A percentile compares a stretch with the other conserved stretches of the same genome.
phyloP scores from a whole-genome alignment of 2,888 invertebrate genomes.

The Dexiosoma caninum region DNA sequence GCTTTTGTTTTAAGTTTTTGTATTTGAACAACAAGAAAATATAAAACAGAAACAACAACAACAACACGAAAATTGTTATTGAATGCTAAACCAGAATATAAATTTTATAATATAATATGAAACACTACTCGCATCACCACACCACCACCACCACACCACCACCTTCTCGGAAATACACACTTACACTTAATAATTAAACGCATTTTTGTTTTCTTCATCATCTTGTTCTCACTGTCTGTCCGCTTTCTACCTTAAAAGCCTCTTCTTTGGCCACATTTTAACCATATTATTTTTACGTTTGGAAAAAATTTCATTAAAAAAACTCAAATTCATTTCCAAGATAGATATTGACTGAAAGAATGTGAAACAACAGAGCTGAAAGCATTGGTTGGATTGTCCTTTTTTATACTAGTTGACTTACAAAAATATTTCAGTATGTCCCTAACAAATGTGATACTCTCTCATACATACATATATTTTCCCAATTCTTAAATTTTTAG shows the following conservation, averaged over 20 bases:
- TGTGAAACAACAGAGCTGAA: no score
- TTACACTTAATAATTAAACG: slow-evolving; percentile 64
- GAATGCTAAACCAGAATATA: slow-evolving; percentile 38
- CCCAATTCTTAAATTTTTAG: no score
- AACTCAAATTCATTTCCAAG: slow-evolving; percentile 36
- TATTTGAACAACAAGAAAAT: slow-evolving; percentile 4
- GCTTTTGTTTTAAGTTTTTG: slow-evolving; percentile 47
- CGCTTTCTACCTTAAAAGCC: not conserved
- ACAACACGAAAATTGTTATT: slow-evolving; percentile 20
- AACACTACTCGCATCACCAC: no score
- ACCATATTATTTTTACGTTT: slow-evolving; percentile 20
- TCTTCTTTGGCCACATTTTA: slow-evolving; percentile 22
- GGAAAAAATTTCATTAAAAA: slow-evolving; percentile 40
- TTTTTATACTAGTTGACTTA: no score
- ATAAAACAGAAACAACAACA: not conserved
- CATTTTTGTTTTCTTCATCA: slow-evolving; percentile 50
- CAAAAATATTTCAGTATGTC: no score
- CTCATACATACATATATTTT: no score
- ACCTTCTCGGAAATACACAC: slow-evolving; percentile 64
- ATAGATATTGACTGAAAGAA: slow-evolving; percentile 23
- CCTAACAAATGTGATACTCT: no score
- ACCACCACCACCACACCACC: no score
- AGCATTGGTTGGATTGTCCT: no score
- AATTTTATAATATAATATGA: no score
- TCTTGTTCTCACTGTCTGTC: slow-evolving; percentile 8